These are phyloP conservation scores for Bufotes viridis DNA, from an alignment of 2,797 vertebrate genomes.

Conservation along the genomic window DNA sequence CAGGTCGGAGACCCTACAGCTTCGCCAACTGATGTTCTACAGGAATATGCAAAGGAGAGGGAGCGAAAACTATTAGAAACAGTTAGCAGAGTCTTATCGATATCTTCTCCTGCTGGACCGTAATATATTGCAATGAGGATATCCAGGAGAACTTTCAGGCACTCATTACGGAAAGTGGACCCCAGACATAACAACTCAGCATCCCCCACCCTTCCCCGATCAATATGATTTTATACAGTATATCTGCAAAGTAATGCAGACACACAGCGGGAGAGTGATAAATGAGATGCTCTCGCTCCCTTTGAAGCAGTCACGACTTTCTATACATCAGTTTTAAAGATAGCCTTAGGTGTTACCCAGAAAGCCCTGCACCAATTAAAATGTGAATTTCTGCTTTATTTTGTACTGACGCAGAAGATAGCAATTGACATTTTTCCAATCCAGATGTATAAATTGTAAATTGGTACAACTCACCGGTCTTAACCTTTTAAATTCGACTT, in stretches of 20 bases:
- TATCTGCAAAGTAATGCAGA: slow-evolving; percentile 44
- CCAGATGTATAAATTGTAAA: slow-evolving; percentile 57
- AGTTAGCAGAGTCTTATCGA: slow-evolving; percentile 33
- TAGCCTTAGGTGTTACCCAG: slow-evolving; percentile 31
- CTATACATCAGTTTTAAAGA: slow-evolving; percentile 53
- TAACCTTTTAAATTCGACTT: slow-evolving; percentile 44
- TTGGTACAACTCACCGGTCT: slow-evolving; percentile 23
- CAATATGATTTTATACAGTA: not conserved
- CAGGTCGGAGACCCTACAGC: slow-evolving; percentile 1
- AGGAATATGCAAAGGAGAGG: not conserved
- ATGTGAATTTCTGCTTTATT: slow-evolving; percentile 53
- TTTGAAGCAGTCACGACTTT: slow-evolving; percentile 51
- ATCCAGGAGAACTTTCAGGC: slow-evolving; percentile 17
- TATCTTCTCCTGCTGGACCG: slow-evolving; percentile 18
- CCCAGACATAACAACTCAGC: not conserved
- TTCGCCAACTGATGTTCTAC: accelerated
- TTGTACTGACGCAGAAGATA: slow-evolving; percentile 64
- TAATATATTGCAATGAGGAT: slow-evolving; percentile 42
- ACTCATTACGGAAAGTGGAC: slow-evolving; percentile 50
- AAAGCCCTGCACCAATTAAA: slow-evolving; percentile 62
- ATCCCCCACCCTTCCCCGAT: not conserved
- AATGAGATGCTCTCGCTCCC: not conserved
- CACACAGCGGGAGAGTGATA: slow-evolving; percentile 60
- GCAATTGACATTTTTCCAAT: slow-evolving; percentile 60
- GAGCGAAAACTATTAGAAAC: slow-evolving; percentile 44